These are phyloP conservation scores for Platynereis dumerilii DNA, from an alignment of 2,888 invertebrate genomes.

Conservation along the genomic window DNA sequence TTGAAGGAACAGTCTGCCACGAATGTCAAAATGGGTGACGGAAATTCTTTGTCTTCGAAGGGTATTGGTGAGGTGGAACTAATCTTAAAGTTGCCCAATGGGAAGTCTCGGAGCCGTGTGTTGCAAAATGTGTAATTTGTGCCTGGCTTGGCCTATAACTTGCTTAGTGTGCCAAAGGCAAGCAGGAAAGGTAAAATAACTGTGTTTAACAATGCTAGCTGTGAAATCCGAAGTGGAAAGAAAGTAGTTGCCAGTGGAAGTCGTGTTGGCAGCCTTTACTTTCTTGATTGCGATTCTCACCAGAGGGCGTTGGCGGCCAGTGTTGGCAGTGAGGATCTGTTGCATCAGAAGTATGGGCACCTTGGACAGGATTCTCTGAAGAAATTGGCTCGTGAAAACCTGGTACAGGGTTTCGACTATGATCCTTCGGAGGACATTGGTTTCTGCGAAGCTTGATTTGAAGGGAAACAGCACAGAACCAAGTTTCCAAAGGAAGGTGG, in stretches of 20 bases:
- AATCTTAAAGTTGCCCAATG: not conserved
- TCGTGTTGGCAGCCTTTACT: slow-evolving; percentile 10
- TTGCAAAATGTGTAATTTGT: slow-evolving; percentile 21
- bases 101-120: not conserved
- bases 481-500: not conserved
- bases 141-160: slow-evolving; percentile 15
- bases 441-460: slow-evolving; percentile 5
- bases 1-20: not conserved
- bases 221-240: slow-evolving; percentile 9
- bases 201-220: slow-evolving; percentile 9
- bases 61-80: slow-evolving; percentile 20
- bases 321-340: slow-evolving; percentile 13
- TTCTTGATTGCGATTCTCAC: not conserved
- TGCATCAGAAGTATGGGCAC: slow-evolving; percentile 19
- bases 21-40: slow-evolving; percentile 20
- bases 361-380: slow-evolving; percentile 12
- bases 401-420: not conserved
- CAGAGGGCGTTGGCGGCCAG: not conserved
- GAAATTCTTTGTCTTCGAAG: slow-evolving; percentile 10
- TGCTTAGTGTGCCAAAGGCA: slow-evolving; percentile 15
- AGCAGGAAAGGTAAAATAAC: not conserved
- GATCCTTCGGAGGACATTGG: not conserved
- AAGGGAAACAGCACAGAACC: not conserved
- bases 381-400: slow-evolving; percentile 1
- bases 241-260: slow-evolving; percentile 12